These are phyloP conservation scores for Megaceryle maxima DNA, from an alignment of 2,113 vertebrate genomes.

Conservation along the genomic window DNA sequence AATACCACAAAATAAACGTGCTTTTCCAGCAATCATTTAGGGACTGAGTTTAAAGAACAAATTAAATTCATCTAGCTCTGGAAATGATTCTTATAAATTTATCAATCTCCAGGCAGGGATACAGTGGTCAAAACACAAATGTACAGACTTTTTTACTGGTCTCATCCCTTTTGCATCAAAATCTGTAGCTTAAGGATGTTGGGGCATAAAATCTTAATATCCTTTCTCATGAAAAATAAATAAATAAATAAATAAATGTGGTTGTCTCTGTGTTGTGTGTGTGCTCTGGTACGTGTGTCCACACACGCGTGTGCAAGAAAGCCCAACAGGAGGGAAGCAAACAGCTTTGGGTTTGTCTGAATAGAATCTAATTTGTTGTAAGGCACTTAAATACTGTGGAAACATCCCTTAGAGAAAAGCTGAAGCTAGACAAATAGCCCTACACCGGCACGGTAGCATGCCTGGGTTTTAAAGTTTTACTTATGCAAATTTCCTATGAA, in stretches of 20 bases:
- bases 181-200: background rate
- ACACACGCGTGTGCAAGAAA: background rate
- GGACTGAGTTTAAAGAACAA: background rate
- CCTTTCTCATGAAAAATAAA: background rate
- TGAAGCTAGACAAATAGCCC: background rate
- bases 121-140: background rate
- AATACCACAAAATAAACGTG: background rate
- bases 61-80: background rate
- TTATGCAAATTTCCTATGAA: background rate
- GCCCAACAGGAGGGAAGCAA: background rate
- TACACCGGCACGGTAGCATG: background rate
- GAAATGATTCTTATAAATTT: fast-evolving
- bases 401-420: background rate
- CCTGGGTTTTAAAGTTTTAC: background rate
- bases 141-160: background rate
- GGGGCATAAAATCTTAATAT: background rate
- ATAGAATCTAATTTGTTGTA: background rate
- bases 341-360: background rate
- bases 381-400: background rate
- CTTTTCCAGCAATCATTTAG: background rate
- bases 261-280: background rate
- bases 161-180: background rate
- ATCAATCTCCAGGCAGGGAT: background rate
- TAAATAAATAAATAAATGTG: background rate
- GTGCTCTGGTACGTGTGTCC: background rate